phyloP scores from a whole-genome alignment of 2,113 vertebrate species.

The Ondatra zibethicus region DNA sequence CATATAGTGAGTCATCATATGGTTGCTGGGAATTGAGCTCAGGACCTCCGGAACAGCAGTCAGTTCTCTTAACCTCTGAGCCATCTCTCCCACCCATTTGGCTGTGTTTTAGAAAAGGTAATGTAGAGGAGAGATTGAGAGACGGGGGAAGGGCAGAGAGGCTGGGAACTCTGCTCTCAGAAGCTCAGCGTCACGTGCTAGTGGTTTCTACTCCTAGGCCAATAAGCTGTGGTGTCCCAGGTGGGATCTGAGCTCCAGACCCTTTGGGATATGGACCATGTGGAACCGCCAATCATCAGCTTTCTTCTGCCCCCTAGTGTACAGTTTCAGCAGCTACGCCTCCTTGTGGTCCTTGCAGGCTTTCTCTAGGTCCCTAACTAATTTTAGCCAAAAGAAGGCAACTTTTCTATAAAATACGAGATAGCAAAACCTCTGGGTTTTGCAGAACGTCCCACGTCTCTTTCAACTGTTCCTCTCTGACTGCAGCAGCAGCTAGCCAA shows the following conservation, averaged over 20 bases:
- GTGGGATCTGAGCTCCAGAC: too few relatives aligned
- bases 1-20: too few relatives aligned
- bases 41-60: too few relatives aligned
- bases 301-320: slow-evolving; percentile 52
- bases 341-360: neutral
- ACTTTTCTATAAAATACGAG: neutral
- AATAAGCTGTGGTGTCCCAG: accelerated
- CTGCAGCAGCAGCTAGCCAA: neutral
- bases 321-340: neutral
- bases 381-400: neutral
- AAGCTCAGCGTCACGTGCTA: neutral
- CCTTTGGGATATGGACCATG: accelerated
- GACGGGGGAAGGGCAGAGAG: neutral
- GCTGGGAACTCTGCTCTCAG: neutral
- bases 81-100: too few relatives aligned
- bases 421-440: neutral
- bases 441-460: neutral
- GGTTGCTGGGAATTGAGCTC: too few relatives aligned
- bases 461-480: neutral
- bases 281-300: neutral
- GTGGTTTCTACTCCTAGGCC: neutral
- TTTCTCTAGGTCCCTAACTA: neutral
- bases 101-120: neutral
- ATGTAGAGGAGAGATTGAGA: neutral
- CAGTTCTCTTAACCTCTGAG: too few relatives aligned